Percentiles rank a stretch among this genome's conserved stretches.
Evolutionary conservation across 2,888 invertebrate species (phyloP).

Genomic region (Gortyna flavago): DNA sequence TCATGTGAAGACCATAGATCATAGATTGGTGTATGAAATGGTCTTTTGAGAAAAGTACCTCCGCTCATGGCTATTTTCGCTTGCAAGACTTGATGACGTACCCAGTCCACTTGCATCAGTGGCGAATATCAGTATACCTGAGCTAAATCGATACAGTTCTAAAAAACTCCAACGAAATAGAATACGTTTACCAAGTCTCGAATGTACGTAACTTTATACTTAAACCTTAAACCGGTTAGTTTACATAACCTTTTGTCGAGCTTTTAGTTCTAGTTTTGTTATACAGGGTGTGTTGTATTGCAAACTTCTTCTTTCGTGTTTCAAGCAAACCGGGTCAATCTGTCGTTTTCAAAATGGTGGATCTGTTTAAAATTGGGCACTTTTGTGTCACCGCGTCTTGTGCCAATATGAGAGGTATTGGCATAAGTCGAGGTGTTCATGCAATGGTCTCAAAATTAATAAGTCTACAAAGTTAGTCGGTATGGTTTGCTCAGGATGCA

Average conservation of each 20-base stretch:
- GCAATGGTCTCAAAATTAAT: not conserved
- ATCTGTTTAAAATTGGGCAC: not conserved
- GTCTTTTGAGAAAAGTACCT: no score
- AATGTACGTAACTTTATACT: conserved; percentile 56
- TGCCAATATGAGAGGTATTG: not conserved
- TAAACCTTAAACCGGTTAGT: conserved; percentile 35
- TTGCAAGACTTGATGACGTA: not conserved
- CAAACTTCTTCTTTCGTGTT: not conserved
- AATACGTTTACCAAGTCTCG: conserved; percentile 36
- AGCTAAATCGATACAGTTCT: conserved; percentile 15
- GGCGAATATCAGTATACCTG: not conserved
- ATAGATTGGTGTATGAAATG: no score
- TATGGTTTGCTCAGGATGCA: not conserved
- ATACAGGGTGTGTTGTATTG: conserved; percentile 26
- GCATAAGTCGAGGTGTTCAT: not conserved
- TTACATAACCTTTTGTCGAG: conserved; percentile 57
- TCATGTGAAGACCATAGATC: no score
- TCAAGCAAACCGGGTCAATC: not conserved
- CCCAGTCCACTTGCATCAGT: not conserved
- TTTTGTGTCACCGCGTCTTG: not conserved
- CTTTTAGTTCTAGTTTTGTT: conserved; percentile 48
- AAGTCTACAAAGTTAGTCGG: not conserved
- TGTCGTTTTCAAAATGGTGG: not conserved
- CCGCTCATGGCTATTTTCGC: no score
- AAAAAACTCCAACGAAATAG: conserved; percentile 39